Conservation (phyloP, 2,113 vertebrate genomes). For the Alaudala cheleensis region DNA sequence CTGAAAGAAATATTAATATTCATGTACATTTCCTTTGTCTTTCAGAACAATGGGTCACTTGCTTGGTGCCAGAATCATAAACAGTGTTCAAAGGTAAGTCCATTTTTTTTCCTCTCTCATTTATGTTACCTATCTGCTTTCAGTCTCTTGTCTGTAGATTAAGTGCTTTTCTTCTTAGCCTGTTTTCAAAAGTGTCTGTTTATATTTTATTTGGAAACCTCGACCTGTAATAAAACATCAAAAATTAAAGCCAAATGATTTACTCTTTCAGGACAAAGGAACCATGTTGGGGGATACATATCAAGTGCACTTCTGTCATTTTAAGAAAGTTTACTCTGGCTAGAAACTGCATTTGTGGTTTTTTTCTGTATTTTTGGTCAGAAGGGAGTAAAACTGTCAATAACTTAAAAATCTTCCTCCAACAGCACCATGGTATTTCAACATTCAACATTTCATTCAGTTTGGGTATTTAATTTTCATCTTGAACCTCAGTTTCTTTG, state of each 20-base stretch:
- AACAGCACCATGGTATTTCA: neutral
- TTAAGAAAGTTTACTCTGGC: neutral
- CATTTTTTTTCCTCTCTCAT: rapidly evolving
- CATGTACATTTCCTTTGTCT: conserved; percentile 2
- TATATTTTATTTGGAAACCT: neutral
- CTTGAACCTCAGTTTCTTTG: neutral
- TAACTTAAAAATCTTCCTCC: neutral
- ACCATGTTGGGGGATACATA: neutral
- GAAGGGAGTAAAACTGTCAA: neutral
- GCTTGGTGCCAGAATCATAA: conserved; percentile 98
- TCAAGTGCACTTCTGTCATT: neutral
- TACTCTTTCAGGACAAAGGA: neutral
- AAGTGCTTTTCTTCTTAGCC: neutral
- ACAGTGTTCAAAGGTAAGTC: conserved; percentile 94
- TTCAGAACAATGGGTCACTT: conserved; percentile 94
- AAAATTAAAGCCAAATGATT: neutral
- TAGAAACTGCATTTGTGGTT: neutral
- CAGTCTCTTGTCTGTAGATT: neutral
- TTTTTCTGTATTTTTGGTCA: neutral
- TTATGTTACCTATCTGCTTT: neutral
- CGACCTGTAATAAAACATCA: neutral
- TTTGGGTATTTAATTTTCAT: neutral
- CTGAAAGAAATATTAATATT: neutral
- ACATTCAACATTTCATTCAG: neutral
- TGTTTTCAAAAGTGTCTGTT: neutral